Evolutionary conservation across 2,888 invertebrate species (phyloP).

Genomic region (Torymus tubicola): DNA sequence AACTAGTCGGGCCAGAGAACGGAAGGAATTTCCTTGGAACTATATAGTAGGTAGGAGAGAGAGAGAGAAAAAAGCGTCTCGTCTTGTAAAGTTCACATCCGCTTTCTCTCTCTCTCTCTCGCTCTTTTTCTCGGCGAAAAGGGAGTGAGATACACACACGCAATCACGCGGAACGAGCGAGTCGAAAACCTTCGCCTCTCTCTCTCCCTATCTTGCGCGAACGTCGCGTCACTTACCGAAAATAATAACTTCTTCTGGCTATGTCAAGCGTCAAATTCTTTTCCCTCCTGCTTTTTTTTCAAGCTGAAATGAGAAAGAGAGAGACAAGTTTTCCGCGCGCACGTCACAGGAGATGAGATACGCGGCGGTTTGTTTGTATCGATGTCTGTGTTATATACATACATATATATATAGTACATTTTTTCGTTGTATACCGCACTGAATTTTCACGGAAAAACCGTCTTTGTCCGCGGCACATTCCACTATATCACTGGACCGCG

Average conservation of each 20-base stretch:
- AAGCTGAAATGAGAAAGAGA: neutral
- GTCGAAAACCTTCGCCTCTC: neutral
- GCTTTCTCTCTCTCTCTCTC: neutral
- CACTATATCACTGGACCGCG: too few species aligned
- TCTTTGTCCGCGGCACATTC: too few species aligned
- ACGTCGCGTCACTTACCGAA: slow-evolving; percentile 38
- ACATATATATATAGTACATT: too few species aligned
- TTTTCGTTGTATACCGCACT: too few species aligned
- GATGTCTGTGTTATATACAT: too few species aligned
- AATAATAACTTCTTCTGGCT: slow-evolving; percentile 49
- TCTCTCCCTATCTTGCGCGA: slow-evolving; percentile 44
- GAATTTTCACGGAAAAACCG: too few species aligned
- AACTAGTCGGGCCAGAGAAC: neutral
- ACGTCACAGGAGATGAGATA: too few species aligned
- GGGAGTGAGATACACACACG: slow-evolving; percentile 62
- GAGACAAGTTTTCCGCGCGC: neutral
- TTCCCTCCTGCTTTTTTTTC: neutral
- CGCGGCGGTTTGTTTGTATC: too few species aligned
- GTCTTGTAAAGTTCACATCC: slow-evolving; percentile 59
- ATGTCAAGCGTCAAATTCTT: slow-evolving; percentile 35
- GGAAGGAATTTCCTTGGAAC: slow-evolving; percentile 6
- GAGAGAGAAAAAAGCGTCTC: neutral
- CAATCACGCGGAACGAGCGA: slow-evolving; percentile 69
- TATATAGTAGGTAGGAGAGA: too few species aligned
- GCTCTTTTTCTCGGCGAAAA: too few species aligned